A percentile compares a stretch with the other conserved stretches of the same genome.
Evolutionary conservation across 2,797 vertebrate genomes (phyloP).

Genomic region (Labeo calbasu): DNA sequence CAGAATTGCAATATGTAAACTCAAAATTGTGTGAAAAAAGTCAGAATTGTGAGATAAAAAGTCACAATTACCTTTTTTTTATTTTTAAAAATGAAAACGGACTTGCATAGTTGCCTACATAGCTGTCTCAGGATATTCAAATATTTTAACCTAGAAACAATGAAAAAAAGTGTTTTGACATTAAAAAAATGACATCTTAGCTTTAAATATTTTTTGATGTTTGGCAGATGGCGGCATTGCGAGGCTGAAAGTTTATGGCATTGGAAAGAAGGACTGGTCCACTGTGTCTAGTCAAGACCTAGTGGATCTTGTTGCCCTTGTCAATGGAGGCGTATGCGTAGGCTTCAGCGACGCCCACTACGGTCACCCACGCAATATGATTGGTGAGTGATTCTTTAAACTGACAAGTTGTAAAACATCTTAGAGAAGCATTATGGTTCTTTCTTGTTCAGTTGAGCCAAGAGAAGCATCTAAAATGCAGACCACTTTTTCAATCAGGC

Average conservation of each 20-base stretch:
- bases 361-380: constrained; percentile 88
- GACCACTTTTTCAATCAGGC: constrained; percentile 49
- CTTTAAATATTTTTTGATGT: neutral
- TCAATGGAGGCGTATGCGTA: constrained; percentile 84
- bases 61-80: too few relatives aligned
- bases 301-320: constrained; percentile 79
- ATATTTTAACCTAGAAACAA: neutral
- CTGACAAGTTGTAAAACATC: neutral
- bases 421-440: neutral
- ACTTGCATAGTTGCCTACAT: too few relatives aligned
- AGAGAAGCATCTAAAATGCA: neutral
- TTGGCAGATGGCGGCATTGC: constrained; percentile 85
- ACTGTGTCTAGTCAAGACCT: constrained; percentile 65
- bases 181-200: too few relatives aligned
- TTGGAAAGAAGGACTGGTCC: constrained; percentile 83
- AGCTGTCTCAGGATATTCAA: neutral
- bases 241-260: constrained; percentile 81
- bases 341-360: constrained; percentile 85
- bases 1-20: too few relatives aligned
- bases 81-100: too few relatives aligned
- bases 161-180: neutral
- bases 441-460: neutral
- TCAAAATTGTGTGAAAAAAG: too few relatives aligned
- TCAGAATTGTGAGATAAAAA: too few relatives aligned
- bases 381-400: constrained; percentile 71